These are phyloP conservation scores for Pelvicachromis taeniatus DNA, from an alignment of 2,113 vertebrate genomes.

Conservation along the genomic window DNA sequence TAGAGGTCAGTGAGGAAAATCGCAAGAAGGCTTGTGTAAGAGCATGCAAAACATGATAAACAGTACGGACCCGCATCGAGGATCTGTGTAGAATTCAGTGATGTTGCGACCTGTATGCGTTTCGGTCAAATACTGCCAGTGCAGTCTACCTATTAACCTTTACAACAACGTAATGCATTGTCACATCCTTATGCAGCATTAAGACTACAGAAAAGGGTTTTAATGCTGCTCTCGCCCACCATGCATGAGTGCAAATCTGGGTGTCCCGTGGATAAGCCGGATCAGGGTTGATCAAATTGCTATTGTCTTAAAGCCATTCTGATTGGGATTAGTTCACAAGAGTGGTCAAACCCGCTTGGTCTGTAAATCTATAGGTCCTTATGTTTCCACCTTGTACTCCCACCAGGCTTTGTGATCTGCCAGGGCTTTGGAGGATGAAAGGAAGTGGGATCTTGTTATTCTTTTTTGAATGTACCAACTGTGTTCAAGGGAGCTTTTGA, in stretches of 20 bases:
- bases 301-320: constrained; percentile 47
- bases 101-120: background rate
- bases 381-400: constrained; percentile 44
- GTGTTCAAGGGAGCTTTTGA: constrained; percentile 59
- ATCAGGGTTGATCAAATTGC: constrained; percentile 66
- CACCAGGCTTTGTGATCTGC: constrained; percentile 41
- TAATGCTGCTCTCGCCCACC: background rate
- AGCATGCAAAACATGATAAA: constrained; percentile 39
- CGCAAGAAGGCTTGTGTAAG: constrained; percentile 17
- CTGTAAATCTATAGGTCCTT: constrained; percentile 49
- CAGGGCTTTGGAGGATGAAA: constrained; percentile 67
- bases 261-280: constrained; percentile 44
- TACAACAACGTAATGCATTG: background rate
- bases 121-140: background rate
- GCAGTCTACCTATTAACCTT: background rate
- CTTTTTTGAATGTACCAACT: constrained; percentile 45
- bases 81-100: background rate
- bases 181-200: background rate
- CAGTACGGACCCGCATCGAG: constrained; percentile 25
- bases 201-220: background rate
- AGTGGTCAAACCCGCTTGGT: constrained; percentile 39
- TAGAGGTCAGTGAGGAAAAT: constrained; percentile 20
- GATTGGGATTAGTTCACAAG: constrained; percentile 65
- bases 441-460: constrained; percentile 36
- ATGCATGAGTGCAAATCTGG: constrained; percentile 26